A percentile compares a stretch with the other conserved stretches of the same genome.
phyloP scores from a whole-genome alignment of 2,113 vertebrate genomes.

The Seriola dumerili region DNA sequence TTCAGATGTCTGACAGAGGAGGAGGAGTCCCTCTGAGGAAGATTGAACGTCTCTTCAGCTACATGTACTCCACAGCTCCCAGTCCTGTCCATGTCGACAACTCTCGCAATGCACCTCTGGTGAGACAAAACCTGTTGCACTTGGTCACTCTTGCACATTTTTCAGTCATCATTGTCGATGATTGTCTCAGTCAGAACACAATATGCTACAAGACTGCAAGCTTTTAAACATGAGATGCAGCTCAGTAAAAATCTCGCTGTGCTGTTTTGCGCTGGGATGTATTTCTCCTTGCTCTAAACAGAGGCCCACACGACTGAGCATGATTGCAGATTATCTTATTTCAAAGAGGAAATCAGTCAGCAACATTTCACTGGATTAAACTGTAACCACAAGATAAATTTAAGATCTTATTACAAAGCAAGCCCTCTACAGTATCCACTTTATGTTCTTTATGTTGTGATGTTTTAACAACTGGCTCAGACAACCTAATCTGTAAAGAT shows the following conservation, averaged over 20 bases:
- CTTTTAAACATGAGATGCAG: background rate
- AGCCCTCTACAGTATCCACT: background rate
- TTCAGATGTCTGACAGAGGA: slow-evolving; percentile 94
- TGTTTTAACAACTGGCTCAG: background rate
- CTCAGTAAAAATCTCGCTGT: background rate
- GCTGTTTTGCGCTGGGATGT: no score
- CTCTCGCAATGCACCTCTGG: slow-evolving; percentile 91
- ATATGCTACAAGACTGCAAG: background rate
- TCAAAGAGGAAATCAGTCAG: slow-evolving; percentile 34
- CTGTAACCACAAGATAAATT: slow-evolving; percentile 11
- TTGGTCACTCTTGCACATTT: background rate
- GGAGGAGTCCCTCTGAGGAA: slow-evolving; percentile 95
- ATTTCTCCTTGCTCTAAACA: background rate
- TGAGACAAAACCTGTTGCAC: slow-evolving; percentile 73
- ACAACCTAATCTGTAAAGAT: background rate
- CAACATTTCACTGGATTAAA: slow-evolving; percentile 35
- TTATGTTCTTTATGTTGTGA: background rate
- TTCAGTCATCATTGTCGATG: background rate
- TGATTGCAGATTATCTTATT: slow-evolving; percentile 54
- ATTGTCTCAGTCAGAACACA: background rate
- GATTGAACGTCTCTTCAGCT: slow-evolving; percentile 95
- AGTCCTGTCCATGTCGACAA: slow-evolving; percentile 88
- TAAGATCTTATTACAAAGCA: background rate
- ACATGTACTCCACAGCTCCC: slow-evolving; percentile 97
- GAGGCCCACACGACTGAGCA: slow-evolving; percentile 9